phyloP scores from a whole-genome alignment of 2,113 vertebrate species.

The Trogon surrucura region DNA sequence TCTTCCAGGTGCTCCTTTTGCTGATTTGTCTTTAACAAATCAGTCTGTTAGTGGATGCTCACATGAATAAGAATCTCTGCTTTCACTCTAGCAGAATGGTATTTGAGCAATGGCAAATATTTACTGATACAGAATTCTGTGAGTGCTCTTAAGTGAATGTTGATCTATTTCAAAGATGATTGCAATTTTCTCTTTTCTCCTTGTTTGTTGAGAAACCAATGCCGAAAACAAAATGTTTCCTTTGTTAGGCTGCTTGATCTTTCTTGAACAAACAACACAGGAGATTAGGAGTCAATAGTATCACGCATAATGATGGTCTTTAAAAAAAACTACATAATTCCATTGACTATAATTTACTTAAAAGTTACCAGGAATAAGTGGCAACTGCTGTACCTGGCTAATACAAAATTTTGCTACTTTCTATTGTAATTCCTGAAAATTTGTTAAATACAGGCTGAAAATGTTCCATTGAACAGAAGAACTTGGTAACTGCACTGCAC shows the following conservation, averaged over 20 bases:
- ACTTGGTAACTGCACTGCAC: not conserved
- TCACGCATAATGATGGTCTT: not conserved
- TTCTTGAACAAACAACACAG: not conserved
- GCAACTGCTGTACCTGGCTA: not conserved
- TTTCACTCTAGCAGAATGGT: not conserved
- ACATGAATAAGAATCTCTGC: conserved; percentile 20
- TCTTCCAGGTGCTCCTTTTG: conserved; percentile 48
- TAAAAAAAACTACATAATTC: not conserved
- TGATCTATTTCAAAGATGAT: not conserved
- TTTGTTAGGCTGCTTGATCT: not conserved
- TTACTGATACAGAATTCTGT: not conserved
- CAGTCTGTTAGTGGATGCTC: not conserved
- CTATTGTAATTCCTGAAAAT: not conserved
- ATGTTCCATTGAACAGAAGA: not conserved
- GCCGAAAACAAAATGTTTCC: not conserved
- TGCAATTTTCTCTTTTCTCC: not conserved
- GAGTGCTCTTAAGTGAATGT: not conserved
- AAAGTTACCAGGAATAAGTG: not conserved
- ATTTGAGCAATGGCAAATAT: not conserved
- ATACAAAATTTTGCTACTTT: not conserved
- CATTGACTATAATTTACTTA: not conserved
- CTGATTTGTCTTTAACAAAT: conserved; percentile 65
- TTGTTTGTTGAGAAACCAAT: not conserved
- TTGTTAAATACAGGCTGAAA: not conserved
- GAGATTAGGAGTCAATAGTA: not conserved